Conservation (phyloP, 2,113 vertebrate genomes). For the Cisticola juncidis region DNA sequence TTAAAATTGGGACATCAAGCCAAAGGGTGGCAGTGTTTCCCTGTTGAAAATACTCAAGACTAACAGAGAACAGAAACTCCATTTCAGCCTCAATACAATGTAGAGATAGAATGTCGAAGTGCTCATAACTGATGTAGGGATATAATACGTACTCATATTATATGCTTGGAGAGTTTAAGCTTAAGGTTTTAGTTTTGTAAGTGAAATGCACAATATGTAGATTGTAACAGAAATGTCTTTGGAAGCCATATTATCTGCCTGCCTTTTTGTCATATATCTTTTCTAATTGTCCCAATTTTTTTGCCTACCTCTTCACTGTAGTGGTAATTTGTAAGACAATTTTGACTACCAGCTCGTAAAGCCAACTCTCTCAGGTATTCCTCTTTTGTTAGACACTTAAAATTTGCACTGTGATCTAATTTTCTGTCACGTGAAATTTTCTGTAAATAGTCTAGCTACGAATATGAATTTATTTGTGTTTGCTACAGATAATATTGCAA, state of each 20-base stretch:
- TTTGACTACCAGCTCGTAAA: background rate
- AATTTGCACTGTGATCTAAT: background rate
- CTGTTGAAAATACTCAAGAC: conserved; percentile 48
- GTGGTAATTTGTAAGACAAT: background rate
- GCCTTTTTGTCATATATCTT: background rate
- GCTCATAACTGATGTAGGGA: conserved; percentile 30
- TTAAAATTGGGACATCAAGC: background rate
- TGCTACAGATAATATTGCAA: background rate
- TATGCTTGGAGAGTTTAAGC: conserved; percentile 35
- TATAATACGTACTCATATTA: conserved; percentile 8
- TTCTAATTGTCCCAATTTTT: background rate
- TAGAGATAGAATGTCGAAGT: conserved; percentile 51
- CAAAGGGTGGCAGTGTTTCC: conserved; percentile 79
- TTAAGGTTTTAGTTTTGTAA: conserved; percentile 51
- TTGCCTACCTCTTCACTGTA: background rate
- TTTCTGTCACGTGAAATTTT: background rate
- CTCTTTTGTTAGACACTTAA: background rate
- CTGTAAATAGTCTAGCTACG: background rate
- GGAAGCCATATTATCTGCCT: background rate
- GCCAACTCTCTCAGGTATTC: background rate
- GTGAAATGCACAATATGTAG: conserved; percentile 14
- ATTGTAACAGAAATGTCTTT: conserved; percentile 10
- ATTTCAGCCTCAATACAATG: conserved; percentile 7
- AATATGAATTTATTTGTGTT: background rate
- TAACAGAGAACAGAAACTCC: background rate